Conservation (phyloP, 92 coral and sea anemone species). For the Parazoanthus darwini region DNA sequence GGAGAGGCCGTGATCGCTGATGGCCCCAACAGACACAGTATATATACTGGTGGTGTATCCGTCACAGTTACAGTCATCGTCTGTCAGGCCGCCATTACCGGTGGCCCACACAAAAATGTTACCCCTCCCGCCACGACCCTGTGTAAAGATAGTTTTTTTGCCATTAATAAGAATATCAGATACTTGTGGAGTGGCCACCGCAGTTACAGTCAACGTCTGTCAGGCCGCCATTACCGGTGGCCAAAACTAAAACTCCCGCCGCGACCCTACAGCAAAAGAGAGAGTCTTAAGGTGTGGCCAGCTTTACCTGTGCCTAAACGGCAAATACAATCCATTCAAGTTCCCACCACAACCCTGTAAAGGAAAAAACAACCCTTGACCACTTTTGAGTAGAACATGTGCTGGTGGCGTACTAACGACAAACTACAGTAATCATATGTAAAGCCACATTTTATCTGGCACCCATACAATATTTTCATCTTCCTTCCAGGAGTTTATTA, state of each 20-base stretch:
- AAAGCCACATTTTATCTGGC: not conserved
- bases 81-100: constrained; percentile 89
- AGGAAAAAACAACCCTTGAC: not conserved
- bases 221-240: too few relatives aligned
- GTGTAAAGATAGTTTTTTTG: not conserved
- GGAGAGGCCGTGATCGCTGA: constrained; percentile 83
- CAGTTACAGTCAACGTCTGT: too few relatives aligned
- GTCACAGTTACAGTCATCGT: constrained; percentile 91
- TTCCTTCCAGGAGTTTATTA: too few relatives aligned
- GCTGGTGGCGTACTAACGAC: constrained; percentile 47
- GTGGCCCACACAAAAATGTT: constrained; percentile 93
- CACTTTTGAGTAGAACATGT: constrained; percentile 22
- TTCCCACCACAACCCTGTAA: constrained; percentile 73
- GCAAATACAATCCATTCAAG: constrained; percentile 50
- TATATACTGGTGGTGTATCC: constrained; percentile 90
- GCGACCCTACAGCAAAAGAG: too few relatives aligned
- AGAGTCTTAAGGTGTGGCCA: not conserved
- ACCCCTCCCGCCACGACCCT: constrained; percentile 88
- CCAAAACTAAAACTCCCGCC: too few relatives aligned
- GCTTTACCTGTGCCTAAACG: constrained; percentile 54
- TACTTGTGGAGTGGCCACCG: constrained; percentile 66
- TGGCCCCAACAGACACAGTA: constrained; percentile 85
- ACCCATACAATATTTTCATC: constrained; percentile 50
- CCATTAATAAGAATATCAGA: constrained; percentile 11
- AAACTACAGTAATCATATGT: not conserved